Conservation (phyloP, 2,797 vertebrate species). For the Hydrolagus colliei region DNA sequence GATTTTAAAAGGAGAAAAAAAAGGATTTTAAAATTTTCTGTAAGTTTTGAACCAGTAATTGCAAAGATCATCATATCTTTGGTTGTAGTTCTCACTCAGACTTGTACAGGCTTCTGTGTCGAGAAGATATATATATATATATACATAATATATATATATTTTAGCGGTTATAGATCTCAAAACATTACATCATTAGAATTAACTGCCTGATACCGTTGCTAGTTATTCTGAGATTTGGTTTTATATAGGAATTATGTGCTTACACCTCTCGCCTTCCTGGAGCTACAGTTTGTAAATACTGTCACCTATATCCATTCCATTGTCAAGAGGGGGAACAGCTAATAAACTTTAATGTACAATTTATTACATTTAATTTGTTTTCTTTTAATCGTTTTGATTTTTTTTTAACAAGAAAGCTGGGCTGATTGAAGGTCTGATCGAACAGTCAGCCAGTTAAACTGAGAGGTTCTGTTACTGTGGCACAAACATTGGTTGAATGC, state of each 20-base stretch:
- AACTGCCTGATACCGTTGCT: constrained; percentile 48
- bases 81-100: constrained; percentile 40
- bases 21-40: constrained; percentile 38
- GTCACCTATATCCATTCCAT: constrained; percentile 67
- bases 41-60: constrained; percentile 43
- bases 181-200: constrained; percentile 39
- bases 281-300: constrained; percentile 63
- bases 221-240: constrained; percentile 50
- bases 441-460: too few relatives aligned
- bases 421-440: too few relatives aligned
- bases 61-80: constrained; percentile 42
- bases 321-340: constrained; percentile 74
- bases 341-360: constrained; percentile 73
- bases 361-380: constrained; percentile 36
- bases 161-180: constrained; percentile 44
- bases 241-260: constrained; percentile 52
- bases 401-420: not conserved
- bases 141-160: not conserved
- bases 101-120: constrained; percentile 43
- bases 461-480: too few relatives aligned
- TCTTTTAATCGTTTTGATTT: not conserved
- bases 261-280: constrained; percentile 51
- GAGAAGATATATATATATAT: constrained; percentile 41
- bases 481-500: too few relatives aligned
- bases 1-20: constrained; percentile 35